Percentiles rank a stretch among this genome's conserved stretches.
Evolutionary conservation across 2,113 vertebrate species (phyloP).

Genomic region (Melanotaenia duboulayi): DNA sequence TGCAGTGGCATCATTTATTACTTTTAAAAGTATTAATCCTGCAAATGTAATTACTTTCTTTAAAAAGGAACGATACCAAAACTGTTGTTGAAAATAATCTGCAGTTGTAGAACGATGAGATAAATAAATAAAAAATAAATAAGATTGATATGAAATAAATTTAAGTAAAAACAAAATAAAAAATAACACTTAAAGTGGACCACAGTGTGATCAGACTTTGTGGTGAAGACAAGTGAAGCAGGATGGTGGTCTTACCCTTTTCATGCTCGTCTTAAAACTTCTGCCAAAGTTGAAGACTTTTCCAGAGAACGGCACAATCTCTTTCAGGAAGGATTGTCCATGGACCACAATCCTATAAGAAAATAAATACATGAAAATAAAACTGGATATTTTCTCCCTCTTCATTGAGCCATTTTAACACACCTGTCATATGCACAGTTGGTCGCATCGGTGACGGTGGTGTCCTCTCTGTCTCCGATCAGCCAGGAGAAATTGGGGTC

Average conservation of each 20-base stretch:
- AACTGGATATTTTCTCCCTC: too few relatives aligned
- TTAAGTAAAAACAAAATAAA: not conserved
- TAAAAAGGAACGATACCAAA: too few relatives aligned
- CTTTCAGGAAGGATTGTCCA: slow-evolving; percentile 57
- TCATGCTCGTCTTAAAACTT: slow-evolving; percentile 22
- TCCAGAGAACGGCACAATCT: slow-evolving; percentile 44
- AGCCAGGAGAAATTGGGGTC: slow-evolving; percentile 58
- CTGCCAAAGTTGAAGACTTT: slow-evolving; percentile 40
- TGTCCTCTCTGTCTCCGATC: slow-evolving; percentile 71
- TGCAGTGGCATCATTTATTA: too few relatives aligned
- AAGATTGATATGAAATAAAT: not conserved
- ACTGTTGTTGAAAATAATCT: too few relatives aligned
- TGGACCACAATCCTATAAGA: slow-evolving; percentile 67
- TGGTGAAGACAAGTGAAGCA: too few relatives aligned
- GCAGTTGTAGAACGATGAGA: too few relatives aligned
- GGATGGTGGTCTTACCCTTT: slow-evolving; percentile 18
- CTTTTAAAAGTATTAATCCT: too few relatives aligned
- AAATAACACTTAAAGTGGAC: too few relatives aligned
- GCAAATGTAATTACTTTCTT: too few relatives aligned
- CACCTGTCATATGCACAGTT: slow-evolving; percentile 75
- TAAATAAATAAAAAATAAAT: too few relatives aligned
- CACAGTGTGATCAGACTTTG: too few relatives aligned
- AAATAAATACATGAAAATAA: too few relatives aligned
- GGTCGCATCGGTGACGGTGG: slow-evolving; percentile 38
- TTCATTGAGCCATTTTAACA: not conserved